phyloP scores from a whole-genome alignment of 2,888 invertebrate species.

The Oligia strigilis region DNA sequence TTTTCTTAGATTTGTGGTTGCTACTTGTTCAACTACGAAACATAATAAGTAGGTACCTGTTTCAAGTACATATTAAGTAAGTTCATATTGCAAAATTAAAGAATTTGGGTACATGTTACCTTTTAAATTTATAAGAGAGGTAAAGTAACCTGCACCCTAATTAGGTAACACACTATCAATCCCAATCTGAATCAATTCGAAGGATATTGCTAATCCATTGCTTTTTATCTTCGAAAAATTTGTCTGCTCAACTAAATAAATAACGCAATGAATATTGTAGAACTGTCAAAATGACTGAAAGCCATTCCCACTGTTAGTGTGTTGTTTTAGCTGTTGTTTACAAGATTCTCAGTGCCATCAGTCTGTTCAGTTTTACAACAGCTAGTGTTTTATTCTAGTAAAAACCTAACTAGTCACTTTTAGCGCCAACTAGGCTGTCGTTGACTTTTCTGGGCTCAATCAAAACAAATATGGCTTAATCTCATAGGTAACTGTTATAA shows the following conservation, averaged over 20 bases:
- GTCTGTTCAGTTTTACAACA: background rate
- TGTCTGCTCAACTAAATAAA: background rate
- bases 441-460: background rate
- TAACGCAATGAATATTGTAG: background rate
- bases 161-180: background rate
- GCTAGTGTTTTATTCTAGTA: background rate
- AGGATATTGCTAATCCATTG: background rate
- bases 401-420: background rate
- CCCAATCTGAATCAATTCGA: background rate
- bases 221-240: background rate
- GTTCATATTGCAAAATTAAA: background rate
- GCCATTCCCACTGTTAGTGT: background rate
- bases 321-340: background rate
- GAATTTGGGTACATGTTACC: no score
- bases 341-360: background rate
- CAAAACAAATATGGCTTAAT: background rate
- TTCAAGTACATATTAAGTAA: background rate
- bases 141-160: background rate
- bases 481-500: background rate
- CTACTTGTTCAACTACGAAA: conserved; percentile 5
- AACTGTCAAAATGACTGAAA: background rate
- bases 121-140: background rate
- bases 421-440: background rate
- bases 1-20: background rate
- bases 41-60: background rate